phyloP scores from a whole-genome alignment of 2,888 invertebrate genomes.

The Nemapogon koenigi region DNA sequence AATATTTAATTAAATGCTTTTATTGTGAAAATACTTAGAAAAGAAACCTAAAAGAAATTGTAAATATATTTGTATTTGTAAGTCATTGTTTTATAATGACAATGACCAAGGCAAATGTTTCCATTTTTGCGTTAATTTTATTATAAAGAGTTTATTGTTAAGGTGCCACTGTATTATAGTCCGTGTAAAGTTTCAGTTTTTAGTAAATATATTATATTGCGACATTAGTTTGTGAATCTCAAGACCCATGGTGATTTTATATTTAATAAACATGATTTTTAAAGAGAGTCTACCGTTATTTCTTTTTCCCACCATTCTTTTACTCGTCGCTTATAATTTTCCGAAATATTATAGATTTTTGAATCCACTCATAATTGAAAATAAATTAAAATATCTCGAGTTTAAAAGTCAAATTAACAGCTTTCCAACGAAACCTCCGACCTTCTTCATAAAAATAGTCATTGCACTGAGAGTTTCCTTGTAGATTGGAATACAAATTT shows the following conservation, averaged over 20 bases:
- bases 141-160: conserved; percentile 55
- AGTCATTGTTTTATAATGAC: conserved; percentile 7
- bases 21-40: background rate
- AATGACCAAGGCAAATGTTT: conserved; percentile 32
- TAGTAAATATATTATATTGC: conserved; percentile 1
- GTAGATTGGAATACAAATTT: no score
- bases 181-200: no score
- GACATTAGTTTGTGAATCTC: background rate
- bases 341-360: no score
- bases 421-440: no score
- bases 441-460: no score
- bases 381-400: no score
- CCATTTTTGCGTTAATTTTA: conserved; percentile 48
- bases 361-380: no score
- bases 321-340: no score
- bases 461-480: no score
- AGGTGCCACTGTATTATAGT: no score
- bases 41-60: background rate
- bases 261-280: conserved; percentile 50
- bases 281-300: conserved; percentile 19
- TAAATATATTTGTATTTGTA: conserved; percentile 2
- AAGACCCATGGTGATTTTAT: conserved; percentile 44
- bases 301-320: conserved; percentile 1
- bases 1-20: conserved; percentile 1
- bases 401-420: no score